Base-by-base conservation (phyloP, 2,113 vertebrate genomes). In the Paramormyrops kingsleyae region DNA sequence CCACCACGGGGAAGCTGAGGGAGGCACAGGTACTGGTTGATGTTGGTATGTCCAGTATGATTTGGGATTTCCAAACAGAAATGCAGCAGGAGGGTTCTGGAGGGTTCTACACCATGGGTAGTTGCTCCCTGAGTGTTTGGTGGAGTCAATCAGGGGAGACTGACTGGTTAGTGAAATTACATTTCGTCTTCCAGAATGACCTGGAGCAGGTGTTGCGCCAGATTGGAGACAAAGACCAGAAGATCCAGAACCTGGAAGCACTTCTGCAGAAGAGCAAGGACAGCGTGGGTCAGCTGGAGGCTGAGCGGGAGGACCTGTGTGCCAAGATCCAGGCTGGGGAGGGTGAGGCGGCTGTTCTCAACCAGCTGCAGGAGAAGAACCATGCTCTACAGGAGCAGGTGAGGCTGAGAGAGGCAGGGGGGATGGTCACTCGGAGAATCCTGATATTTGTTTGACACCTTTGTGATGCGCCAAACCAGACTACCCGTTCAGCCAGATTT, bases 221-320 rank as follows among this genome's bases (percentile, higher is more conserved):
- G 94, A 99, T 99, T 90, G 98, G 99, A 17, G 99, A 99, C 92
- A 99, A 99, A 90, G 99, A 99, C 93, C 98, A 99, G 96, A 99
- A 99, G 95, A 99, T 99, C 89, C 98, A 99, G 94, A 99, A 99
- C 92, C 97, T 99, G 91, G 99, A 99, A 93, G 98, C 98, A 88
- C 95, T 99, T 92, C 95, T 99, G 91, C 98, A 99, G 93, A 99
- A 99, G 94, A 97, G 98, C 93, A 98, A 98, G 92, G 97, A 99
- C 92, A 98, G 96, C 46, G 97, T 98, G 92, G 96, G 95, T 50
- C 94, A 99, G 91, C 94, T 99, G 89, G 99, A 99, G 95, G 94
- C 97, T 0, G 98, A 99, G 94, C 95, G 99, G 93, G 98, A 99
- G 70, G 98, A 99, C 77, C 93, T 99, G 56, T 99, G 97, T 94